A percentile compares a stretch with the other conserved stretches of the same genome.
Evolutionary conservation across 2,113 vertebrate species (phyloP).

Genomic region (Sinocyclocheilus anshuiensis): DNA sequence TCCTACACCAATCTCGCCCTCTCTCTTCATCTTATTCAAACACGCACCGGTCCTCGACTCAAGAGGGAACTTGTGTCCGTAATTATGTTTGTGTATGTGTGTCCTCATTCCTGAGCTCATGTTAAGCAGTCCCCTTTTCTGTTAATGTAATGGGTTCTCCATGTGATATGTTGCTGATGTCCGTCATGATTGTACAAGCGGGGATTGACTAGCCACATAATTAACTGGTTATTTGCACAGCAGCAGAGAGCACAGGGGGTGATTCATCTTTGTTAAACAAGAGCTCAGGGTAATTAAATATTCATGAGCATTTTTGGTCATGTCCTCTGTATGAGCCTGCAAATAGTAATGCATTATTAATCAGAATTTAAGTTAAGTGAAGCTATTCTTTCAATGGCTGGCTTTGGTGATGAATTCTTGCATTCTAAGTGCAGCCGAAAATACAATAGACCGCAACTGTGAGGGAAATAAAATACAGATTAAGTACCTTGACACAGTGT

Average conservation of each 20-base stretch:
- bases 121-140: constrained; percentile 11
- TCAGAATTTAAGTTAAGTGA: constrained; percentile 48
- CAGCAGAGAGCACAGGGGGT: constrained; percentile 31
- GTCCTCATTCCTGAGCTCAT: neutral
- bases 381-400: constrained; percentile 6
- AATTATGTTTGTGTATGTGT: constrained; percentile 14
- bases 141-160: constrained; percentile 19
- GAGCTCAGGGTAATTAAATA: constrained; percentile 38
- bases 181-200: constrained; percentile 15
- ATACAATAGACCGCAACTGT: neutral
- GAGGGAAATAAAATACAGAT: constrained; percentile 3
- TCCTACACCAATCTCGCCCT: neutral
- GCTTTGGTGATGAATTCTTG: neutral
- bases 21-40: neutral
- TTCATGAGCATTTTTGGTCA: constrained; percentile 48
- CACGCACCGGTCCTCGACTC: neutral
- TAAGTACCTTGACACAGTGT: neutral
- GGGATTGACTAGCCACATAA: constrained; percentile 35
- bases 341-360: constrained; percentile 53
- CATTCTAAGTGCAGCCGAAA: neutral
- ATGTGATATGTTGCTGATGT: constrained; percentile 22
- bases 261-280: constrained; percentile 46
- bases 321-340: constrained; percentile 37
- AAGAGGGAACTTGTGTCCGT: constrained; percentile 11
- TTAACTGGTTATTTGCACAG: constrained; percentile 28